Conservation (phyloP, 2,113 vertebrate genomes). For the Eublepharis macularius region DNA sequence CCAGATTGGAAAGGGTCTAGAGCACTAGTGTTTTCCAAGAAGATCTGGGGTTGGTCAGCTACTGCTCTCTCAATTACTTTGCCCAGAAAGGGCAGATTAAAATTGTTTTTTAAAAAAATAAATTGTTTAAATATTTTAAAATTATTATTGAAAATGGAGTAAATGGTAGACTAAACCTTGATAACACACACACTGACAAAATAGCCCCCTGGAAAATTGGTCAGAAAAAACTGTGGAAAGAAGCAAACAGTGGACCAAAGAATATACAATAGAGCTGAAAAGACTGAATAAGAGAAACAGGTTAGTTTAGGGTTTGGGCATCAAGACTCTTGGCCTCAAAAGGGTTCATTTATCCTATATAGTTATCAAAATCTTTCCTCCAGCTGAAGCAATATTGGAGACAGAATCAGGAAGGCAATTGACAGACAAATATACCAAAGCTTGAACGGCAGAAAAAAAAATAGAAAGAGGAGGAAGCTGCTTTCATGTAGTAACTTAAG, state of each 20-base stretch:
- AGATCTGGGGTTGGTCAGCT: too few relatives aligned
- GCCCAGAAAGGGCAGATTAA: too few relatives aligned
- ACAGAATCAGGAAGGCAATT: background rate
- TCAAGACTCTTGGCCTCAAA: slow-evolving; percentile 6
- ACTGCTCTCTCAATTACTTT: too few relatives aligned
- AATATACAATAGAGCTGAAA: background rate
- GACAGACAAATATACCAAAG: slow-evolving; percentile 12
- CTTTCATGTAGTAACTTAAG: slow-evolving; percentile 8
- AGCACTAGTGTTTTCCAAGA: too few relatives aligned
- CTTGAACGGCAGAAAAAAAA: background rate
- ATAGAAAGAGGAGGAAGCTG: slow-evolving; percentile 16
- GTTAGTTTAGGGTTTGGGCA: background rate
- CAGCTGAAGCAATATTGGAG: slow-evolving; percentile 16
- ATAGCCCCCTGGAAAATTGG: background rate
- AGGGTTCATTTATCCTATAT: background rate
- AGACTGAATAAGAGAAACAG: background rate
- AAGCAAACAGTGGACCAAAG: background rate
- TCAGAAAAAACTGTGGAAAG: background rate
- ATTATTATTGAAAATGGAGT: too few relatives aligned
- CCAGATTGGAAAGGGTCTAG: too few relatives aligned
- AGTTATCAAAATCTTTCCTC: background rate
- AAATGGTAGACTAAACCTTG: too few relatives aligned
- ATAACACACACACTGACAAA: background rate
- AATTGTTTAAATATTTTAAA: too few relatives aligned
- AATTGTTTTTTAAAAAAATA: too few relatives aligned